Base-by-base conservation (phyloP, 1,140 invertebrate species). In the Myzus persicae region DNA sequence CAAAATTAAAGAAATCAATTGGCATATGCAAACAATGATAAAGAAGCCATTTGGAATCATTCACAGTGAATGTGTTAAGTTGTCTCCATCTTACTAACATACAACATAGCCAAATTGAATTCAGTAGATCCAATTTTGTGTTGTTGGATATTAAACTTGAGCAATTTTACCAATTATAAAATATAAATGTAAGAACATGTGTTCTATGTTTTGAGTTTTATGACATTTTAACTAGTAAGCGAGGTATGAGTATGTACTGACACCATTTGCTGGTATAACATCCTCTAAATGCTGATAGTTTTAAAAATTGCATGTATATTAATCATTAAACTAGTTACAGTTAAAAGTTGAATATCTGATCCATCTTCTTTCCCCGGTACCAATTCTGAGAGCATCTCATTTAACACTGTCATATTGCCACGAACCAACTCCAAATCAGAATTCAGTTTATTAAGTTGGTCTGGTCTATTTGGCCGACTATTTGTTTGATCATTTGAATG, bases 341-440 rank as follows among this genome's bases (percentile, higher is more conserved):
- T 96, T 40, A 96, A 95, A 59, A 97, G 94, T 94, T 96, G 96
- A 51, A 96, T 94, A 94, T 97, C 96, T 93, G 95, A 96, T n/a
- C 95, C 95, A 94, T 96, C 96, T 94, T 98, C 97, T 94, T 97
- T 96, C 88, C 96, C 96, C 93, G 97, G 97, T 94, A 95, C 97
- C 90, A 99, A 95, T 95, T 99, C 98, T 94, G 97, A 97, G 36
- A 99, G 95, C 98, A 99, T 99, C 95, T 99, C 99, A 59, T 97
- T 97, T 95, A 99, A 97, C 9, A 99, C 98, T 51, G 97, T 96
- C 96, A 99, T 98, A 95, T 99, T 99, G 48, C 97, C 97, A 94
- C 98, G 98, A 4, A 99, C 98, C 81, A 99, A 96, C 94, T 98
- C 98, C 92, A 99, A 95, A 95, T 99, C 99, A 20, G 97, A 97